Base-by-base conservation (phyloP, 2,797 vertebrate genomes). In the Antrozous pallidus region DNA sequence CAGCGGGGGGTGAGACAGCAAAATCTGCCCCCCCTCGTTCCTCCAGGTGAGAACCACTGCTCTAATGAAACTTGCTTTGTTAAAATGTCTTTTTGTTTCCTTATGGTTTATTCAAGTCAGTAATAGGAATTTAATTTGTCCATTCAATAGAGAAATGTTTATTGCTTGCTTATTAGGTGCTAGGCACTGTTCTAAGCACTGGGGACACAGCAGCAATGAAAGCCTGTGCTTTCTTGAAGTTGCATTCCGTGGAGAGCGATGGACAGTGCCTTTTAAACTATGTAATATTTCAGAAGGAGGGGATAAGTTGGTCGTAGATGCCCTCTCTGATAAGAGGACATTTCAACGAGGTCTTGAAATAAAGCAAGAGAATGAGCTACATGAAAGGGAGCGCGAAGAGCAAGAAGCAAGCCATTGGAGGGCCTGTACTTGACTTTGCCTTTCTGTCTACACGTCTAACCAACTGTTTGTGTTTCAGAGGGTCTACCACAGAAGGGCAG, bases 401-500 rank as follows among this genome's bases (percentile, higher is more conserved):
- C 61, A 65, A 61, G 33, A 45, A 73, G 67, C 42, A 10, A 36
- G 51, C 47, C 47, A 0, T 6, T 4, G 6, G 38, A 61, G 73
- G 80, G 12, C 58, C 56, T 31, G 49, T 7, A 2, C 22, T 38
- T 91, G 86, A 16, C 22, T 77, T 95, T 0, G 0, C 78, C 17
- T 95, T 12, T 85, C 49, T 13, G 4, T 75, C 63, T 81, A 45
- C 71, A 33, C 16, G 5, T 95, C 91, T 98, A 20, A 98, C 97
- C 92, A 73, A 61, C 96, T 96, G 42, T 98, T 97, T 97, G 97
- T 97, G 97, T 98, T 97, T 97, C 98, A 99, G 99, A 97, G 98
- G 98, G 96, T 94, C 97, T 71, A 98, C 98, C 33, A 17, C 96
- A n/a, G 98, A 99, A 97, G 98, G 97, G 96, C 98, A 98, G 86